Evolutionary conservation across 2,113 vertebrate genomes (phyloP).

Genomic region (Falco punctatus): DNA sequence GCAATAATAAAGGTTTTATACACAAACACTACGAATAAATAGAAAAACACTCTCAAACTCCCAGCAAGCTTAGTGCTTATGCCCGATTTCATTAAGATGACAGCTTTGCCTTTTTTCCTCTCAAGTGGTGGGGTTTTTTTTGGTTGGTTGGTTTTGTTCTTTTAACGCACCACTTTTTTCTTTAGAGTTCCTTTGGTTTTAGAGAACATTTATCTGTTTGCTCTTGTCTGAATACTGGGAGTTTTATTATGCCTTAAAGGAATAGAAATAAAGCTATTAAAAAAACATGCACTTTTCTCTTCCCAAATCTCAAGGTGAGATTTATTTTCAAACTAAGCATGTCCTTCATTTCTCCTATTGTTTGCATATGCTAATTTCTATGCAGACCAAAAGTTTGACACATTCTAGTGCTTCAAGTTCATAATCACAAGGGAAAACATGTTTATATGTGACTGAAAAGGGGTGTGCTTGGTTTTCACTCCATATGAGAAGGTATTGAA

Average conservation of each 20-base stretch:
- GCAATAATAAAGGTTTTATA: neutral
- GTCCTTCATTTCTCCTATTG: slow-evolving; percentile 21
- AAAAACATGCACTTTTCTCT: neutral
- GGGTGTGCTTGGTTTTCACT: neutral
- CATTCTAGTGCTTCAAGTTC: neutral
- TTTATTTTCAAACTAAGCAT: neutral
- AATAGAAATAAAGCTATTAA: slow-evolving; percentile 7
- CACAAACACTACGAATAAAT: neutral
- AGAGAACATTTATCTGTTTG: neutral
- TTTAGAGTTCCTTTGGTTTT: neutral
- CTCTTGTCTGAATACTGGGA: neutral
- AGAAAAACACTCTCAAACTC: neutral
- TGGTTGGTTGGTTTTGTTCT: too few species aligned
- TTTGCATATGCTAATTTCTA: slow-evolving; percentile 49
- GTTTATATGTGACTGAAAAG: neutral
- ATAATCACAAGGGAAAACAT: neutral
- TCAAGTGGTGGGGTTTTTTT: too few species aligned
- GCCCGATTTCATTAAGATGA: slow-evolving; percentile 4
- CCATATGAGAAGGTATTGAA: neutral
- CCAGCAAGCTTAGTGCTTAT: neutral
- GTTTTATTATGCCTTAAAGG: slow-evolving; percentile 24
- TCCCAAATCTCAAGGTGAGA: slow-evolving; percentile 23
- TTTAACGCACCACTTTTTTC: neutral
- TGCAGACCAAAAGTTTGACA: neutral
- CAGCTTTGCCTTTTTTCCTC: neutral